Evolutionary conservation across 2,113 vertebrate species (phyloP).

Genomic region (Rhagologus leucostigma): DNA sequence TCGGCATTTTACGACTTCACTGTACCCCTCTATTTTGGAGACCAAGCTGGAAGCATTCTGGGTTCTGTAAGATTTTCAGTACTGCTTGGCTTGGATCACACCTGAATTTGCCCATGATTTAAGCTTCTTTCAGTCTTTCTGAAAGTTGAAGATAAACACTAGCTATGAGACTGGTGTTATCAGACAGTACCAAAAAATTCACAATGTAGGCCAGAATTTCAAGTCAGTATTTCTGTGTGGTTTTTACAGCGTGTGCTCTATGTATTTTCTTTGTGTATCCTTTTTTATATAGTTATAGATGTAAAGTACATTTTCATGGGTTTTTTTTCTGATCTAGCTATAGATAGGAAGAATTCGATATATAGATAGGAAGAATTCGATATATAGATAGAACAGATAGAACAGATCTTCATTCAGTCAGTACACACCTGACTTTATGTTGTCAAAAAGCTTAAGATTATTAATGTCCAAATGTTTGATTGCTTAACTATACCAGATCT

Average conservation of each 20-base stretch:
- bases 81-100: background rate
- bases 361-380: background rate
- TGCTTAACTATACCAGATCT: background rate
- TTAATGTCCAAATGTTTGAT: background rate
- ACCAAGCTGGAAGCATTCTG: background rate
- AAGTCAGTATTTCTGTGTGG: background rate
- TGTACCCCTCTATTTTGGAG: background rate
- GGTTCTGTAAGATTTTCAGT: background rate
- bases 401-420: background rate
- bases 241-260: background rate
- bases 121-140: background rate
- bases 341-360: background rate
- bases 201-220: background rate
- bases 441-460: background rate
- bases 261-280: background rate
- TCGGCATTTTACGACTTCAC: background rate
- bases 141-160: rapidly evolving
- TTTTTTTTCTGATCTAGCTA: background rate
- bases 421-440: background rate
- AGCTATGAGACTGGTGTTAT: background rate
- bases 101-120: background rate
- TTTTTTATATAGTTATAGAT: background rate
- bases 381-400: background rate
- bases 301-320: background rate
- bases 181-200: background rate